These are phyloP conservation scores for Odobenus rosmarus DNA, from an alignment of 2,113 vertebrate genomes.

Conservation along the genomic window DNA sequence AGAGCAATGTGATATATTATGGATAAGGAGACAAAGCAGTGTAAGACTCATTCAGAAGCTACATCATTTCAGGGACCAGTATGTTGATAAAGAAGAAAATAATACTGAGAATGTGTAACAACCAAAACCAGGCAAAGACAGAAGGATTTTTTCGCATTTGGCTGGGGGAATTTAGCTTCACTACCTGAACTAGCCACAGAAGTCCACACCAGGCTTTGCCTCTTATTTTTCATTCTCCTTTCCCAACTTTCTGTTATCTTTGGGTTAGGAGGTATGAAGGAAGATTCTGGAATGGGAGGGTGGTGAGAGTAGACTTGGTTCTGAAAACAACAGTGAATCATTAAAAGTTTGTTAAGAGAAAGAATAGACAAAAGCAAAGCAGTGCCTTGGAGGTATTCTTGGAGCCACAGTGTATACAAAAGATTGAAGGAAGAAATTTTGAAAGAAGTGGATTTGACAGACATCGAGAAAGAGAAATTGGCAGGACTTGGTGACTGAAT, in stretches of 20 bases:
- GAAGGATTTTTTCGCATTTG: background rate
- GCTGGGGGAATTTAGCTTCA: background rate
- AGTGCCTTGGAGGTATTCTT: background rate
- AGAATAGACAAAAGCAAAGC: background rate
- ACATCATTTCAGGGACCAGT: background rate
- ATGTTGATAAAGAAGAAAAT: background rate
- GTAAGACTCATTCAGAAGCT: background rate
- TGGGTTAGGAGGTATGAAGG: background rate
- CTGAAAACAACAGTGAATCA: background rate
- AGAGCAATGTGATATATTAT: background rate
- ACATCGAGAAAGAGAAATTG: background rate
- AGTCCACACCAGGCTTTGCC: background rate
- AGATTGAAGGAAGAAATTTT: background rate
- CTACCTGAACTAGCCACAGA: background rate
- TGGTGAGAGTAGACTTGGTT: background rate
- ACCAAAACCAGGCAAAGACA: background rate
- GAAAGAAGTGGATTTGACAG: slow-evolving; percentile 15
- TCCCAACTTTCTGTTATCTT: background rate
- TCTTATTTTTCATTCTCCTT: background rate
- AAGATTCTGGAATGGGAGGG: background rate
- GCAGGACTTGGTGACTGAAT: background rate
- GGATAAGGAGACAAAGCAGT: background rate
- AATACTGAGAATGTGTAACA: background rate
- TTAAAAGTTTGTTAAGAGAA: background rate
- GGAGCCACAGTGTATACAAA: background rate